phyloP scores from a whole-genome alignment of 2,888 invertebrate species.

The Punctoribates punctum region DNA sequence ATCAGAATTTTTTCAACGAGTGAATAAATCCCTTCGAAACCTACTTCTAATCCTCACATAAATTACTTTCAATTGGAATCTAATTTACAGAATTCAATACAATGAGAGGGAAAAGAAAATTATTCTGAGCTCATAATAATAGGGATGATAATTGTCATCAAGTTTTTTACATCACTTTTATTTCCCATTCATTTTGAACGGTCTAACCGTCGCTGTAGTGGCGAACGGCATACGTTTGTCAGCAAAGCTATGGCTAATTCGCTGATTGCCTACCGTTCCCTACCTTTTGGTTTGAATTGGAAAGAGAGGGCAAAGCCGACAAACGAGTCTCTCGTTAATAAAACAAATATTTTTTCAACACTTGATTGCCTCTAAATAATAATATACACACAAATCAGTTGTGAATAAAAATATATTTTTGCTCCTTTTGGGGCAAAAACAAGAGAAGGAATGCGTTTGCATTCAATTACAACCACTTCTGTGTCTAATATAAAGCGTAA shows the following conservation, averaged over 20 bases:
- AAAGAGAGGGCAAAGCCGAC: not conserved
- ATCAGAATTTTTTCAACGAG: no score
- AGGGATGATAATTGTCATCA: not conserved
- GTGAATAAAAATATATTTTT: constrained; percentile 11
- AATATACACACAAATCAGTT: constrained; percentile 18
- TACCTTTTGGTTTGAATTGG: not conserved
- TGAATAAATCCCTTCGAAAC: no score
- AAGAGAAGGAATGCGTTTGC: no score
- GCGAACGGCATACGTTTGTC: not conserved
- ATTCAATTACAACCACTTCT: no score
- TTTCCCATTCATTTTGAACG: not conserved
- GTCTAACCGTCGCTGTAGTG: not conserved
- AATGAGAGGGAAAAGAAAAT: not conserved
- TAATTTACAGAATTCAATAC: not conserved
- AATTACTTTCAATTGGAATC: no score
- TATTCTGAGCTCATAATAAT: constrained; percentile 1
- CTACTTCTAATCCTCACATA: no score
- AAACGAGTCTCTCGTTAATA: constrained; percentile 34
- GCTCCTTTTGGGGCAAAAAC: no score
- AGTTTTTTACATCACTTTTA: not conserved
- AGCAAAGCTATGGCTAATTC: not conserved
- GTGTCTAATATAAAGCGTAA: no score
- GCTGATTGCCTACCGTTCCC: not conserved
- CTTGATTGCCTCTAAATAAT: constrained; percentile 31
- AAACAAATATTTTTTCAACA: constrained; percentile 36